phyloP scores from a whole-genome alignment of 2,113 vertebrate species.

The Macaca nemestrina region DNA sequence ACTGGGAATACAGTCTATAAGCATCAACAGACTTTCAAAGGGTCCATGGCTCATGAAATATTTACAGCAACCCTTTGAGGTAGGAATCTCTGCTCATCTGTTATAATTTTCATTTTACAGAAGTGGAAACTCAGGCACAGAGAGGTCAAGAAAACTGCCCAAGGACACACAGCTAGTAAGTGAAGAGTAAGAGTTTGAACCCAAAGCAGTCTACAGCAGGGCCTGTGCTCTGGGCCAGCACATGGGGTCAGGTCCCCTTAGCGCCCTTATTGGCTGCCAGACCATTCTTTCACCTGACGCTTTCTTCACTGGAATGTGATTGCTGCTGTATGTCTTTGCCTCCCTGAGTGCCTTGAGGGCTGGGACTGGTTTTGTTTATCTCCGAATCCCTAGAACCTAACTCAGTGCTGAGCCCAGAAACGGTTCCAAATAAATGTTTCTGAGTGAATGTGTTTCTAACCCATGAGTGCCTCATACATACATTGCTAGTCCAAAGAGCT shows the following conservation, averaged over 20 bases:
- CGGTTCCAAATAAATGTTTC: neutral
- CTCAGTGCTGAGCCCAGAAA: neutral
- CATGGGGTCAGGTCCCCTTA: rapidly evolving
- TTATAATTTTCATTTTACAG: neutral
- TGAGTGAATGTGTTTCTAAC: neutral
- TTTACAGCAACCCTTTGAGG: slow-evolving; percentile 3
- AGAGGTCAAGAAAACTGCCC: neutral
- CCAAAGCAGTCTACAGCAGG: neutral
- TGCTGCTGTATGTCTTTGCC: neutral
- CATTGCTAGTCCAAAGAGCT: neutral
- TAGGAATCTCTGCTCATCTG: neutral
- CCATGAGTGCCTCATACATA: neutral
- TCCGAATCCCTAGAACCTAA: neutral
- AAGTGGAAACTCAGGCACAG: neutral
- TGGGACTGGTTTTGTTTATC: neutral
- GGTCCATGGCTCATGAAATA: slow-evolving; percentile 42
- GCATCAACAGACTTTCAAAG: neutral
- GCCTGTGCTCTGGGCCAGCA: neutral
- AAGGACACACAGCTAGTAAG: neutral
- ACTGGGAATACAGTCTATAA: neutral
- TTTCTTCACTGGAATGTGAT: neutral
- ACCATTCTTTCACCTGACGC: neutral
- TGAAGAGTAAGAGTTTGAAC: neutral
- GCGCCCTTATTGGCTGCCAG: rapidly evolving
- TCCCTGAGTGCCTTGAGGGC: neutral